Base-by-base conservation (phyloP, 2,797 vertebrate species). In the Columba guinea region DNA sequence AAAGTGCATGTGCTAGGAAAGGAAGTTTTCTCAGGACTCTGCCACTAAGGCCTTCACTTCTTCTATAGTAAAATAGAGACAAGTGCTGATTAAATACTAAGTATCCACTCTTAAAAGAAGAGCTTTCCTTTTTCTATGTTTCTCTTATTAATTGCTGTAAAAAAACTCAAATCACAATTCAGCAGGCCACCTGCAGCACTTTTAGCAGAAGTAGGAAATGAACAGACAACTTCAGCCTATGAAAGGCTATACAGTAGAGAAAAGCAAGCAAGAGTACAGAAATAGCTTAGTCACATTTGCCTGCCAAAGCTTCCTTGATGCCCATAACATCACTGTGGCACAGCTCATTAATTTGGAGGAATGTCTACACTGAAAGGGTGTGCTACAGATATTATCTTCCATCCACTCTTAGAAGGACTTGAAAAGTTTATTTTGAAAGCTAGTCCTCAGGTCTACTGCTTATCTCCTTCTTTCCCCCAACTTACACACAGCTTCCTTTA, bases 41-140 rank as follows among this genome's bases (percentile, higher is more conserved):
- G 91, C 99, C 99, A 59, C 99, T 99, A 70, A 99, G 98, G 64
- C 99, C 99, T 97, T 98, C 98, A 73, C 99, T 99, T 98, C 98
- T 99, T 96, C 99, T 99, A 93, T 3, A 55, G 81, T 51, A 69
- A 90, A 83, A 91, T 4, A 96, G 64, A 97, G n/a, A 87, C 5
- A 96, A 89, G 30, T 37, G 26, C 20, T 83, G 49, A n/a, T 93
- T 78, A 83, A 89, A 78, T 67, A 24, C 58, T 71, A 74, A 70
- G 78, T 59, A 84, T 8, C 35, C 30, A 35, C 55, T 44, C 41
- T 35, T 81, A 58, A 59, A 87, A 83, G 35, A 53, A 4, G 3
- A 27, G 7, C 10, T 80, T 77, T 69, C 34, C 4, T 52, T 64
- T 74, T 65, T n/a, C 28, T 39, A 27, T 56, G 49, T 62, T 90